Conservation (phyloP, 2,888 invertebrate species). For the Synanthedon formicaeformis region DNA sequence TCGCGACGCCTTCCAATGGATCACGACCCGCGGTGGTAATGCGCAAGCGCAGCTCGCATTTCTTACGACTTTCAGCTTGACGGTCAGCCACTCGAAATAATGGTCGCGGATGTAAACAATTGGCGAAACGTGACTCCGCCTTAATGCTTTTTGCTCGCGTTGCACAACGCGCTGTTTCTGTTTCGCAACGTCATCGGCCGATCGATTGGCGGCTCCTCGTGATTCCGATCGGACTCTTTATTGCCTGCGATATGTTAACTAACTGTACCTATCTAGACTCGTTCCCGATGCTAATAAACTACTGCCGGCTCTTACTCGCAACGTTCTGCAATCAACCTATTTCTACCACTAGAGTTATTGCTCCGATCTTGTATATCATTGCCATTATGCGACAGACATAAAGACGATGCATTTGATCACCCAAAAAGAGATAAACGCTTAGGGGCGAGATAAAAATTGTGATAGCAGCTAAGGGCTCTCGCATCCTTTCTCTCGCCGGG, state of each 20-base stretch:
- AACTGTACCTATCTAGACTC: not conserved
- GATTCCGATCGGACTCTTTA: not conserved
- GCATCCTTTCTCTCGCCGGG: too few relatives aligned
- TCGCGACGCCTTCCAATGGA: conserved; percentile 3
- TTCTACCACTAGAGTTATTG: not conserved
- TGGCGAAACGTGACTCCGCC: conserved; percentile 29
- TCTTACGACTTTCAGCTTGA: conserved; percentile 13
- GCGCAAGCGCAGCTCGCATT: conserved; percentile 7
- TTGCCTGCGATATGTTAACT: not conserved
- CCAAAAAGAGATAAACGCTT: too few relatives aligned
- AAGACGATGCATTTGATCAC: too few relatives aligned
- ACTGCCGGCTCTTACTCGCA: not conserved
- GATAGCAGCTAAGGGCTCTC: too few relatives aligned
- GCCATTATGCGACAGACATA: too few relatives aligned
- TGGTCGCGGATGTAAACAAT: conserved; percentile 28
- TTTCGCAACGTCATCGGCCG: conserved; percentile 9
- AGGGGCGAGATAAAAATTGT: too few relatives aligned
- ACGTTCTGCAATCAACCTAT: not conserved
- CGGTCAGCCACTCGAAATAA: conserved; percentile 22
- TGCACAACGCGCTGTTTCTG: conserved; percentile 13
- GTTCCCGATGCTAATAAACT: not conserved
- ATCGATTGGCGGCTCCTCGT: not conserved
- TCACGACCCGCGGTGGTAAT: conserved; percentile 14
- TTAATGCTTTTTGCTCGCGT: conserved; percentile 22
- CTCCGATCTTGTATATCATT: too few relatives aligned